Conservation (phyloP, 2,113 vertebrate genomes). For the Zapus hudsonius region DNA sequence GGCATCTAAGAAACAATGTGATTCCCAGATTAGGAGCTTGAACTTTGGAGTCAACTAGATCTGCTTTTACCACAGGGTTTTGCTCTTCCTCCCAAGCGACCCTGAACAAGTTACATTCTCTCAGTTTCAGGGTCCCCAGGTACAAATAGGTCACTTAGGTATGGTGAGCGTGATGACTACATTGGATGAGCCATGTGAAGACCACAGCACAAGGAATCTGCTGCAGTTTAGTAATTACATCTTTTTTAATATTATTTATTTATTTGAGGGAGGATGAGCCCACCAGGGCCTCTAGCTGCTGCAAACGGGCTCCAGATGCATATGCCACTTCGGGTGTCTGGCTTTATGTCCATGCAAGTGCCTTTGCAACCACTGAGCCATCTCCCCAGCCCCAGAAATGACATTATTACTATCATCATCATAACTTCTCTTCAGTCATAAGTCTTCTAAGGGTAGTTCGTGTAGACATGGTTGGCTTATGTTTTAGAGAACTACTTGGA, state of each 20-base stretch:
- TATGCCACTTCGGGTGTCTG: too few relatives aligned
- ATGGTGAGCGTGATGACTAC: neutral
- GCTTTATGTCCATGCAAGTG: too few relatives aligned
- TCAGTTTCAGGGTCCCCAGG: neutral
- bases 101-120: neutral
- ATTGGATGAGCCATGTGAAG: neutral
- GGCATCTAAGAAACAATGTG: neutral
- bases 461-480: too few relatives aligned
- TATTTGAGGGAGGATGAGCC: too few relatives aligned
- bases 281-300: too few relatives aligned
- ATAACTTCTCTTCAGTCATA: neutral
- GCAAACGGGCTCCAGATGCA: too few relatives aligned
- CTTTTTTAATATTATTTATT: too few relatives aligned
- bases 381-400: too few relatives aligned
- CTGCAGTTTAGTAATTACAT: too few relatives aligned
- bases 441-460: neutral
- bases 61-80: neutral
- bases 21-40: neutral
- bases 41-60: neutral
- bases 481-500: neutral
- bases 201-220: neutral
- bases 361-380: too few relatives aligned
- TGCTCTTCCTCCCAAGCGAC: neutral
- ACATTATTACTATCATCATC: neutral
- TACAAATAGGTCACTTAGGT: neutral